Evolutionary conservation across 2,113 vertebrate genomes (phyloP), one percentile per base, ranked within the genome.

Genomic region (Larimichthys polyactis): DNA sequence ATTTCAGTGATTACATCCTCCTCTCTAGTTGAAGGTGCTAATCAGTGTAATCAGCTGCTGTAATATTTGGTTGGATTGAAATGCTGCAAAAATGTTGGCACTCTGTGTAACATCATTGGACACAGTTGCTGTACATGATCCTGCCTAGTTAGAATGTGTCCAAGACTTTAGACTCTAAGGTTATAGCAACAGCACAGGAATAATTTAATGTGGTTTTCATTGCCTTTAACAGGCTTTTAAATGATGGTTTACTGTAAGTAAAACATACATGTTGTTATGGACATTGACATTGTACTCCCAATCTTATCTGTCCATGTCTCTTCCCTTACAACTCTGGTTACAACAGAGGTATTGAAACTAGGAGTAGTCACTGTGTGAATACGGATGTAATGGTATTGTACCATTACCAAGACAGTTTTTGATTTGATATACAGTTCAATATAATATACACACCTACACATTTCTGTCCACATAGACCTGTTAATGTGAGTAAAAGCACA

Each of bases 11-110:
- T 82, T 87, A 76, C 60, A 68, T 27, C 68, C 63, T 73, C 24
- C 64, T 80, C 72, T 77, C 58, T 74, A 70, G 76, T 70, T 87
- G 67, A 82, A 84, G 75, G 72, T 87, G 40, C 71, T 85, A 70
- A 87, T 89, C 82, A 77, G 82, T 79, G 71, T 72, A 82, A 86
- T 86, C 87, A 73, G 49, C 57, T 69, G 73, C 69, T 58, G 58
- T 27, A 54, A 44, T 77, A 73, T 83, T 79, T 76, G 66, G 75
- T 75, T 67, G 65, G 40, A 76, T 54, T 68, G 27, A 24, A 68
- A 76, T 62, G 73, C 52, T 32, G 78, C 54, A 51, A 81, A 40
- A 84, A 62, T 58, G 19, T 62, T 82, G 78, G 49, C 73, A 15
- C 65, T 57, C 32, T 11, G 62, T 73, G 36, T 40, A 52, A 78